Conservation (phyloP, 2,888 invertebrate genomes). For the Eilema caniola region DNA sequence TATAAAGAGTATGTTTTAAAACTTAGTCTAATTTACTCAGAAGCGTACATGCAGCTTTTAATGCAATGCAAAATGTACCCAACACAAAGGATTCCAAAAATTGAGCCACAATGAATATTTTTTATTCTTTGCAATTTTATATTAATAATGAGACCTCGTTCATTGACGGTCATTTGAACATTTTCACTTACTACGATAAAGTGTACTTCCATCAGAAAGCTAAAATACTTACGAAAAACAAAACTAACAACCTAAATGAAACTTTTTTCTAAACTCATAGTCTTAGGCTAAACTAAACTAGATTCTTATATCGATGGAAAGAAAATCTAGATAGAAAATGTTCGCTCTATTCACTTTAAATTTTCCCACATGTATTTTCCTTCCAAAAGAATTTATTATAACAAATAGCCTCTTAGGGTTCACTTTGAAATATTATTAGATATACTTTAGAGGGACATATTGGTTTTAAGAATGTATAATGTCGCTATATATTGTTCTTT, state of each 20-base stretch:
- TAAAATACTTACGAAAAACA: not conserved
- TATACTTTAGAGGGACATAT: conserved; percentile 28
- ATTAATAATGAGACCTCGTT: not conserved
- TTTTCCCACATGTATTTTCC: conserved; percentile 50
- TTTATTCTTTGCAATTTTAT: not conserved
- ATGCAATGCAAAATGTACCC: too few relatives aligned
- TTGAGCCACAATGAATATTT: not conserved
- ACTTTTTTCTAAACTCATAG: conserved; percentile 10
- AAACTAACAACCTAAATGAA: conserved; percentile 2
- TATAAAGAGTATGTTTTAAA: too few relatives aligned
- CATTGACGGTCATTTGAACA: not conserved
- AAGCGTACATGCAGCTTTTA: not conserved
- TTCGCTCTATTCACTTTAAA: conserved; percentile 32
- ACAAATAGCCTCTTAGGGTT: conserved; percentile 52
- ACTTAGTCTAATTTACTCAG: not conserved
- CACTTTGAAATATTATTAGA: conserved; percentile 43
- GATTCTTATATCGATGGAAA: conserved; percentile 18
- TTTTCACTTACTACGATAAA: not conserved
- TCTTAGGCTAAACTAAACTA: conserved; percentile 3
- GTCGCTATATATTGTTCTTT: conserved; percentile 9
- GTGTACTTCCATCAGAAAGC: not conserved
- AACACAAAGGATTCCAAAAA: not conserved
- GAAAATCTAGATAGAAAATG: conserved; percentile 39
- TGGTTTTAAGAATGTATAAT: conserved; percentile 22
- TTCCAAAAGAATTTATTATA: conserved; percentile 51